Percentiles rank a stretch among this genome's conserved stretches.
Conservation (phyloP, 2,113 vertebrate genomes). For the Colaptes auratus region DNA sequence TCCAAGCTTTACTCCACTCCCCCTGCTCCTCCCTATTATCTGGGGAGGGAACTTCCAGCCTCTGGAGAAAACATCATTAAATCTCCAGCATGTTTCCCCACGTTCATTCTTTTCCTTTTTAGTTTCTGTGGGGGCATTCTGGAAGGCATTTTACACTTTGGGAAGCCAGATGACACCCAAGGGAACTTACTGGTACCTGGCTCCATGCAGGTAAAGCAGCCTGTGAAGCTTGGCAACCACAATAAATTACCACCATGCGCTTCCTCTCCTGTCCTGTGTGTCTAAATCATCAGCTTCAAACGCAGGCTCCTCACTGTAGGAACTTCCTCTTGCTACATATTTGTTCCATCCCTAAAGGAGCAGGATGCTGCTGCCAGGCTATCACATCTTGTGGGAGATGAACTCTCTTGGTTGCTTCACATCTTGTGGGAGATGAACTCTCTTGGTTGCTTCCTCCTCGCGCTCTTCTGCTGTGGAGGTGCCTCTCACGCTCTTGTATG, state of each 20-base stretch:
- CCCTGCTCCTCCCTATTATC: neutral
- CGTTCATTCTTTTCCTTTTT: neutral
- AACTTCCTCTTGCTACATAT: neutral
- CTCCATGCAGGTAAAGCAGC: neutral
- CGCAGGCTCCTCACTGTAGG: neutral
- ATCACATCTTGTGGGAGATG: neutral
- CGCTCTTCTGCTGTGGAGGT: neutral
- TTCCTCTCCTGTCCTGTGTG: neutral
- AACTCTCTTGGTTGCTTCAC: neutral
- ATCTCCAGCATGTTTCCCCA: neutral
- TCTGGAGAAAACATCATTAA: neutral
- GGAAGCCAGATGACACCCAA: neutral
- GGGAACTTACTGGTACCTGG: neutral
- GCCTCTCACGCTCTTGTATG: neutral
- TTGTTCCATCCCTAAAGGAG: neutral
- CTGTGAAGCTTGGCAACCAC: neutral
- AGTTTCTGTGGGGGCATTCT: neutral
- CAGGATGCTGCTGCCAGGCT: neutral
- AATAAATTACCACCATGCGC: neutral
- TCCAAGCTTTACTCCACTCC: neutral
- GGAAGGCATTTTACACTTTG: neutral
- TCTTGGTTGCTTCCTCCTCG: neutral
- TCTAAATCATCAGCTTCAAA: neutral
- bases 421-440: neutral
- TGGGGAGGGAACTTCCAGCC: neutral